phyloP scores from a whole-genome alignment of 2,888 invertebrate species.

The Gastrophysa polygoni region DNA sequence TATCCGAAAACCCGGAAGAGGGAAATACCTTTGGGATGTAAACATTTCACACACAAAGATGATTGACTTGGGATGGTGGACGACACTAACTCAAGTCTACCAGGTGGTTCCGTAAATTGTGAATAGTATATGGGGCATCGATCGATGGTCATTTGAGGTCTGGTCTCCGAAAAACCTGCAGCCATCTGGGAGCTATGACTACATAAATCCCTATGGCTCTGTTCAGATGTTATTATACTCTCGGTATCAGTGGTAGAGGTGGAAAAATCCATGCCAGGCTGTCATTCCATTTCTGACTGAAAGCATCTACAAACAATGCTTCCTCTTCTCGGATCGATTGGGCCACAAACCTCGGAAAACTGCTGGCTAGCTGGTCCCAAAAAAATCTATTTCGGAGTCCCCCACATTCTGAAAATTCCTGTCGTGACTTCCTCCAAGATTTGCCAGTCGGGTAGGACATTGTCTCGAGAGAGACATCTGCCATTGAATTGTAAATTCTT shows the following conservation, averaged over 20 bases:
- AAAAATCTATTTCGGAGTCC: conserved; percentile 32
- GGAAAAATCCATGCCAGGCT: conserved; percentile 44
- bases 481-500: neutral
- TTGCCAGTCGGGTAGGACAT: conserved; percentile 28
- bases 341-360: conserved; percentile 29
- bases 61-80: conserved; percentile 7
- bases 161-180: conserved; percentile 43
- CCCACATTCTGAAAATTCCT: conserved; percentile 32
- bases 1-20: too few relatives aligned
- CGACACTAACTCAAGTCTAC: neutral
- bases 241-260: conserved; percentile 42
- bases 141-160: too few relatives aligned
- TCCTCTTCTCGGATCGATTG: conserved; percentile 10
- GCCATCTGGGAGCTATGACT: conserved; percentile 38
- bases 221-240: conserved; percentile 38
- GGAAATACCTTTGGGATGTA: too few relatives aligned
- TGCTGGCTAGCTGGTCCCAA: conserved; percentile 27
- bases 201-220: conserved; percentile 36
- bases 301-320: conserved; percentile 26
- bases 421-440: conserved; percentile 14
- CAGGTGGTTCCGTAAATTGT: conserved; percentile 11
- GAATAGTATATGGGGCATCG: conserved; percentile 16
- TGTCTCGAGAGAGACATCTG: neutral
- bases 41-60: conserved; percentile 25
- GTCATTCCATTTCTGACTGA: conserved; percentile 28